Conservation (phyloP, 2,888 invertebrate genomes). For the Mythimna albipuncta region DNA sequence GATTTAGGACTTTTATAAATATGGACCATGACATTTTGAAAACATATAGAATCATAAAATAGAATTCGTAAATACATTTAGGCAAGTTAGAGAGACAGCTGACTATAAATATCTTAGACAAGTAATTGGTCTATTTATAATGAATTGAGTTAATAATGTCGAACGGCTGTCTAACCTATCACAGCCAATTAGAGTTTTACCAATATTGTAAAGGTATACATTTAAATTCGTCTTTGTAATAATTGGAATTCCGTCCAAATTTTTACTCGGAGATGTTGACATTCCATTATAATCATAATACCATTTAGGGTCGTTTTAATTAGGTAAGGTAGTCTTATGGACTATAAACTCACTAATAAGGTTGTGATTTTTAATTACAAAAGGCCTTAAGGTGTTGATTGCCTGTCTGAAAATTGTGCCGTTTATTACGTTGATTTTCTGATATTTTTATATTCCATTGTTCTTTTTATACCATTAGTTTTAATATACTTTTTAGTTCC, state of each 20-base stretch:
- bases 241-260: conserved; percentile 18
- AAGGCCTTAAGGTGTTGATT: conserved; percentile 22
- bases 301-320: conserved; percentile 21
- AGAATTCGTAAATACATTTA: conserved; percentile 13
- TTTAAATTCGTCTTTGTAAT: conserved; percentile 2
- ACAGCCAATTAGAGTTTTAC: conserved; percentile 3
- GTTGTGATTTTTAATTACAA: conserved; percentile 61
- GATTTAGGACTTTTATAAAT: not conserved
- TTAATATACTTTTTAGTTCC: not conserved
- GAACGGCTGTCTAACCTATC: not conserved
- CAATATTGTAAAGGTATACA: conserved; percentile 2
- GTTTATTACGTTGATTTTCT: not conserved
- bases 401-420: conserved; percentile 3
- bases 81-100: not conserved
- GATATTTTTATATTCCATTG: not conserved
- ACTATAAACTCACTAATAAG: conserved; percentile 62
- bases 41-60: not conserved
- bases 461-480: not conserved
- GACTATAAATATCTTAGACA: not conserved
- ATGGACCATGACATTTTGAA: conserved; percentile 26
- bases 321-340: conserved; percentile 47
- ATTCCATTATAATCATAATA: conserved; percentile 38
- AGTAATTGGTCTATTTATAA: not conserved
- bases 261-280: conserved; percentile 6
- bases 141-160: not conserved